These are phyloP conservation scores for Ditylenchus dipsaci DNA, from an alignment of 1,140 invertebrate genomes.

Conservation along the genomic window DNA sequence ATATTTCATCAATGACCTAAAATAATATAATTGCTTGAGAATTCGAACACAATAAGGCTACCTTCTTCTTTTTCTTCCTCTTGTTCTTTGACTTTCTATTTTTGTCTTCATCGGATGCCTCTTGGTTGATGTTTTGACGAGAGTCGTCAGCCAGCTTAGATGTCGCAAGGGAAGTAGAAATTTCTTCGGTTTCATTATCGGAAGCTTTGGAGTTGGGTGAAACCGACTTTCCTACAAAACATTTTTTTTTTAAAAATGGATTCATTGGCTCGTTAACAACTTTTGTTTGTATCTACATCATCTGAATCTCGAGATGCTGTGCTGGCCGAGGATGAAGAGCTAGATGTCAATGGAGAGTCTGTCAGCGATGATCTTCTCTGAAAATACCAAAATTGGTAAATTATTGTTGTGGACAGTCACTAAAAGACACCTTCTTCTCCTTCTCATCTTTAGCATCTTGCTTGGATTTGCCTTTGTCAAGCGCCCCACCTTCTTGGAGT, in stretches of 20 bases:
- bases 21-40: no score
- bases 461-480: no score
- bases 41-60: background rate
- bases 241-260: no score
- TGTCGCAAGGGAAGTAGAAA: no score
- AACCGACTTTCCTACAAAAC: background rate
- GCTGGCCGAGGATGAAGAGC: constrained; percentile 11
- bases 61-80: background rate
- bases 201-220: background rate
- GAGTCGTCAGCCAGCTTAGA: no score
- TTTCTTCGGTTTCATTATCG: no score
- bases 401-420: no score
- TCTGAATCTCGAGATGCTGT: constrained; percentile 14
- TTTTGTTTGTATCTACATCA: constrained; percentile 12
- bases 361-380: constrained; percentile 17
- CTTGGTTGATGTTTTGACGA: background rate
- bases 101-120: background rate
- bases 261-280: no score
- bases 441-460: no score
- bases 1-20: no score
- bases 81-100: background rate
- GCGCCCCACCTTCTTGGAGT: no score
- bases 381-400: background rate
- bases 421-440: no score
- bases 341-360: constrained; percentile 16